Evolutionary conservation across 2,113 vertebrate genomes (phyloP).

Genomic region (Vidua chalybeata): DNA sequence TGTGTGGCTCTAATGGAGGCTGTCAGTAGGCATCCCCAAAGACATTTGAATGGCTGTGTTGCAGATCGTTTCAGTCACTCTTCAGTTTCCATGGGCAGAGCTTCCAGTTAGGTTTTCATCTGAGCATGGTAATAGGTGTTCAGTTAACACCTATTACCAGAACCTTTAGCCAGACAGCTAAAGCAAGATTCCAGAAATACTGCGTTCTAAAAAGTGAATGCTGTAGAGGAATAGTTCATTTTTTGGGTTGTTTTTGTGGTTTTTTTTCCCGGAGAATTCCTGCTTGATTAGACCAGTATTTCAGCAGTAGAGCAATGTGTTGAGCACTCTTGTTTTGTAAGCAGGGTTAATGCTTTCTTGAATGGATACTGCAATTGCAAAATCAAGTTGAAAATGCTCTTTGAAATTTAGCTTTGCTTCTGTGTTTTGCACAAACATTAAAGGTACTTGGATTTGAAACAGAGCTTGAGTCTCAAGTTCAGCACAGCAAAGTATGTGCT

Average conservation of each 20-base stretch:
- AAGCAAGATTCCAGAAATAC: background rate
- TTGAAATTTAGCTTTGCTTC: background rate
- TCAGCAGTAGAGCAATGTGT: background rate
- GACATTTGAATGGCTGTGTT: background rate
- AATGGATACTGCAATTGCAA: background rate
- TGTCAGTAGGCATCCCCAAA: background rate
- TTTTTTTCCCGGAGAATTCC: background rate
- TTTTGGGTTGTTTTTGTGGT: background rate
- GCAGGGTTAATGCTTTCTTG: background rate
- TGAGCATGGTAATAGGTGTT: background rate
- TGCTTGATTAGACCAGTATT: background rate
- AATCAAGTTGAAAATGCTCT: background rate
- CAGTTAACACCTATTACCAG: too few relatives aligned
- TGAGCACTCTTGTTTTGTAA: background rate
- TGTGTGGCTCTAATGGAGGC: background rate
- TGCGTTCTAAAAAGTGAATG: background rate
- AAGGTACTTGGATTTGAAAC: background rate
- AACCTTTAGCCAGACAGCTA: background rate
- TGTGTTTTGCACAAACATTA: background rate
- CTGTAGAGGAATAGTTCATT: background rate
- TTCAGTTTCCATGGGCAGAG: background rate
- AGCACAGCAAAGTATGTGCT: background rate
- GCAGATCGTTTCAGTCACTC: background rate
- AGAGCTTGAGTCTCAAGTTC: background rate
- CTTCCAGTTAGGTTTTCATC: background rate